A percentile compares a stretch with the other conserved stretches of the same genome.
Conservation (phyloP, 1,140 invertebrate genomes). For the Drosophila pruinosa region DNA sequence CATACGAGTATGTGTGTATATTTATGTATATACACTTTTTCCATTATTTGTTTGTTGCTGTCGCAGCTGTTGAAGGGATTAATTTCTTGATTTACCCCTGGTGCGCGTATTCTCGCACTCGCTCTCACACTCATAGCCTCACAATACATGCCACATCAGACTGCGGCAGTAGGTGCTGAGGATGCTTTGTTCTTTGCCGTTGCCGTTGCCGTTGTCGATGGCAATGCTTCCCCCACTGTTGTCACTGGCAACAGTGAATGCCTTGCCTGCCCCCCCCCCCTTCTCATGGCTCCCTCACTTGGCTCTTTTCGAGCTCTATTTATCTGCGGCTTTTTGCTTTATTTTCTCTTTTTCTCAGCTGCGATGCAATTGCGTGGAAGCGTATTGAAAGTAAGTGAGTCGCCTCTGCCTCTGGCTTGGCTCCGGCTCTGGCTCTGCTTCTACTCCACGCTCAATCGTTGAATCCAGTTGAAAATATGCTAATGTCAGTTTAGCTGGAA, state of each 20-base stretch:
- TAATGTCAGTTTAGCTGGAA: slow-evolving; percentile 49
- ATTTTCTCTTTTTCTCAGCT: slow-evolving; percentile 29
- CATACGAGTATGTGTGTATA: background rate
- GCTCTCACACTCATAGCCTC: background rate
- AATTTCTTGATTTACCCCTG: slow-evolving; percentile 80
- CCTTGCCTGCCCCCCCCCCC: background rate
- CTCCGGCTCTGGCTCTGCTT: background rate
- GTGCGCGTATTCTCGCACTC: background rate
- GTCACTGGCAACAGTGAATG: slow-evolving; percentile 34
- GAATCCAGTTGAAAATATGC: slow-evolving; percentile 57
- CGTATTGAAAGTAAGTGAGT: slow-evolving; percentile 50
- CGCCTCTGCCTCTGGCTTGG: background rate
- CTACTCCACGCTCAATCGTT: background rate
- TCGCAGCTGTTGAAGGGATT: slow-evolving; percentile 77
- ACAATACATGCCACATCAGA: slow-evolving; percentile 16
- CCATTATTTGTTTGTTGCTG: slow-evolving; percentile 74
- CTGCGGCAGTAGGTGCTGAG: slow-evolving; percentile 12
- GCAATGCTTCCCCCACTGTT: background rate
- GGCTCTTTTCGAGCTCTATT: slow-evolving; percentile 23
- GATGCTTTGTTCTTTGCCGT: slow-evolving; percentile 61
- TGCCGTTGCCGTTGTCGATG: slow-evolving; percentile 16
- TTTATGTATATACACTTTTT: slow-evolving; percentile 28
- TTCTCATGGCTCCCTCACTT: background rate
- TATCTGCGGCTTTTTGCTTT: slow-evolving; percentile 39
- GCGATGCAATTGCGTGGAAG: slow-evolving; percentile 72